Evolutionary conservation across 2,113 vertebrate genomes (phyloP).

Genomic region (Aspidoscelis tigris): DNA sequence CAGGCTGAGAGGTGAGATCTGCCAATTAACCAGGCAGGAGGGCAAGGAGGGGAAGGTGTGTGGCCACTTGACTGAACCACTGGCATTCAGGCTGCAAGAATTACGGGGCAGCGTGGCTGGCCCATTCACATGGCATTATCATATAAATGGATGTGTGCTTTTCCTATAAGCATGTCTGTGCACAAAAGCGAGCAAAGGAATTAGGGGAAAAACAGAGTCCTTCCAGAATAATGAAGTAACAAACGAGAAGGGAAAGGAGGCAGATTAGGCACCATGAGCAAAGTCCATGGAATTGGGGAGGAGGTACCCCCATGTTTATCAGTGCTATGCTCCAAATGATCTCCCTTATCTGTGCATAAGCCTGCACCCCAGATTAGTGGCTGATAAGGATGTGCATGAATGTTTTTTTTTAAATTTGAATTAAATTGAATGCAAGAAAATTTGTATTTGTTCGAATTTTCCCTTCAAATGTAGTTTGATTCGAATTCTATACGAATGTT

Average conservation of each 20-base stretch:
- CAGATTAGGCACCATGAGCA: background rate
- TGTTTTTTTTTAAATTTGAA: too few species aligned
- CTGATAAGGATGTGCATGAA: too few species aligned
- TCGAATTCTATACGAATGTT: too few species aligned
- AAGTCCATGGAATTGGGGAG: too few species aligned
- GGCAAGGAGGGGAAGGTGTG: slow-evolving; percentile 59
- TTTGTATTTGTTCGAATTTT: too few species aligned
- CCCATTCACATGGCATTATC: slow-evolving; percentile 43
- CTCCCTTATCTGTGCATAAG: background rate
- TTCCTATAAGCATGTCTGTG: background rate
- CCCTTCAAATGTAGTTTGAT: too few species aligned
- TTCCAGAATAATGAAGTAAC: slow-evolving; percentile 7
- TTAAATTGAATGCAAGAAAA: too few species aligned
- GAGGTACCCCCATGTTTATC: background rate
- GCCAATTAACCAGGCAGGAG: slow-evolving; percentile 67
- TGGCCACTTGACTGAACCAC: slow-evolving; percentile 51
- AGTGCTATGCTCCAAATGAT: too few species aligned
- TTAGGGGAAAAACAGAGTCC: background rate
- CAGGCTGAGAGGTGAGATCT: background rate
- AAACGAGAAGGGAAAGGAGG: background rate
- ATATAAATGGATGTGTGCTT: slow-evolving; percentile 62
- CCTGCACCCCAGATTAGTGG: background rate
- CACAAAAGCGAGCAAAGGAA: background rate
- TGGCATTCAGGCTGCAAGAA: slow-evolving; percentile 60
- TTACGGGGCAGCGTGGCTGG: slow-evolving; percentile 39